Conservation (phyloP, 2,888 invertebrate genomes). For the Eledona agricola region DNA sequence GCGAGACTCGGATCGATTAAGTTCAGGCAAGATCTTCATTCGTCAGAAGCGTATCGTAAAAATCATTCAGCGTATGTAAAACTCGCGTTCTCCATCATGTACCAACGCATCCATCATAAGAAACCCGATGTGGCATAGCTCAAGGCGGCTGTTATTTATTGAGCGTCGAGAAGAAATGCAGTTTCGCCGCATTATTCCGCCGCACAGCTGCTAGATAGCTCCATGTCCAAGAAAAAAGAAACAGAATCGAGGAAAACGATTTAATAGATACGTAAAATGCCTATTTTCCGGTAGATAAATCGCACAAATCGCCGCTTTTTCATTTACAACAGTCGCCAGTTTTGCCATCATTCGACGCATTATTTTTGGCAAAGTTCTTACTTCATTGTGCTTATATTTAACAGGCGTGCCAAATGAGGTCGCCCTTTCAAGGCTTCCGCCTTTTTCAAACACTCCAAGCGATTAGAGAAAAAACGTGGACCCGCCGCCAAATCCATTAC, state of each 20-base stretch:
- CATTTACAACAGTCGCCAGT: no score
- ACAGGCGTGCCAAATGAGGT: no score
- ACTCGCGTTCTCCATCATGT: no score
- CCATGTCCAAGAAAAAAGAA: constrained; percentile 5
- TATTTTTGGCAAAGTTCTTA: constrained; percentile 2
- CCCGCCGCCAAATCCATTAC: constrained; percentile 22
- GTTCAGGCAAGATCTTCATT: no score
- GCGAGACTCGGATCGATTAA: no score
- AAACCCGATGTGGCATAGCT: constrained; percentile 18
- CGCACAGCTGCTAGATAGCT: neutral
- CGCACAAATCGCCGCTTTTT: no score
- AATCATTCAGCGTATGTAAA: no score
- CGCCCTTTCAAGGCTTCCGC: no score
- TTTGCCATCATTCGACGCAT: constrained; percentile 1
- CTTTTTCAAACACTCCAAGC: constrained; percentile 4
- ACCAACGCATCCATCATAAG: constrained; percentile 13
- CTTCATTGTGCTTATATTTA: no score
- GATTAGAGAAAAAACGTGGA: constrained; percentile 11
- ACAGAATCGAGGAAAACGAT: neutral
- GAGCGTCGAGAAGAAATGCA: constrained; percentile 7
- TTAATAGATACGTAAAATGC: no score
- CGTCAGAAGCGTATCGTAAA: no score
- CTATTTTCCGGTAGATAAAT: constrained; percentile 1
- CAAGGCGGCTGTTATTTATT: constrained; percentile 16
- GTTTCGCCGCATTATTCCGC: constrained; percentile 13